Evolutionary conservation across 2,888 invertebrate genomes (phyloP), one percentile per base, ranked within the genome.

Genomic region (Ornithoptera priamus): DNA sequence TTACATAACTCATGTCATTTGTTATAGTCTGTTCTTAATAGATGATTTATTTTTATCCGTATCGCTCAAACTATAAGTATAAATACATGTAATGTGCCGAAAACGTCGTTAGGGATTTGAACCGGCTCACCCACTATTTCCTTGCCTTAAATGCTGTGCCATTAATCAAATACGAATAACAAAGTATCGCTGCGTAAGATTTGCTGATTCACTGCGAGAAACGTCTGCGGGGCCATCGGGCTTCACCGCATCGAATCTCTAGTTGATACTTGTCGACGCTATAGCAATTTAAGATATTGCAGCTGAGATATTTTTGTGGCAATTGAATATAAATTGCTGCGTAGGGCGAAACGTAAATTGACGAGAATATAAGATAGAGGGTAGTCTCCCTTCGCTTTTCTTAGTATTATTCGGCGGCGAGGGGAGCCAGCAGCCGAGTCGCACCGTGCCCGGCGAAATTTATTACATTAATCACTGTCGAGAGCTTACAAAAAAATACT

Each of bases 391-490:
- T 85, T 83, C 80, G 81, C 81, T 83, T 87, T 84, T 82, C 85
- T 87, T 83, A 80, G 80, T 84, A 81, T 82, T 83, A 81, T 82
- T 83, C 71, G 73, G 74, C 61, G 71, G 76, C 74, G 74, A 80
- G 80, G 84, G 83, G 83, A 81, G 80, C 78, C 71, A 78, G 79
- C 80, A 78, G 80, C 74, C 80, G 80, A 78, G 81, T 39, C 57
- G 57, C 6, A 5, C 56, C 7, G 20, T 20, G 81, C 84, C 82
- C 84, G 83, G 77, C 82, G 74, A 88, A 90, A 89, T 89, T 87
- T 86, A 87, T 81, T 86, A 85, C 90, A 91, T 92, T 92, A 91
- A 92, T 92, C 92, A 90, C 85, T 90, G 92, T 90, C 90, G 81
- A 85, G 86, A 81, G 87, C 83, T 88, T 86, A 57, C 88, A 88